These are phyloP conservation scores for Drosophila bocqueti DNA, from an alignment of 1,140 invertebrate species.

Conservation along the genomic window DNA sequence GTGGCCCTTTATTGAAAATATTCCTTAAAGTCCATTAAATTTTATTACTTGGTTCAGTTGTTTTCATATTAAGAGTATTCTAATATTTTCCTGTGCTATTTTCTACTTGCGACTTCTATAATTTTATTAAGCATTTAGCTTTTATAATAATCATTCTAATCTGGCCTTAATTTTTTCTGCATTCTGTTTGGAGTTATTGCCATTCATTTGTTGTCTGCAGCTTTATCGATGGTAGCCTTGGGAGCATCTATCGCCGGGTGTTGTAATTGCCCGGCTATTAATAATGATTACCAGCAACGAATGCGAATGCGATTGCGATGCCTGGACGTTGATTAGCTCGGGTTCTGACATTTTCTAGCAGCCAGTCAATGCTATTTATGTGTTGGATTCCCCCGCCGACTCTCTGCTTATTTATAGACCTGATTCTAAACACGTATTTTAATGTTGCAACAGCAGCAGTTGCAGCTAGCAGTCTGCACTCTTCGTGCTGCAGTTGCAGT, in stretches of 20 bases:
- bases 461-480: constrained; percentile 5
- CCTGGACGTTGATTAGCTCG: constrained; percentile 62
- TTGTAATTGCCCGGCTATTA: constrained; percentile 78
- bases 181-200: constrained; percentile 18
- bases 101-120: not conserved
- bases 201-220: constrained; percentile 24
- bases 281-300: constrained; percentile 73
- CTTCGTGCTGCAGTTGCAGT: constrained; percentile 21
- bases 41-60: no score
- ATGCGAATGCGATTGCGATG: constrained; percentile 42
- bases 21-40: no score
- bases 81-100: no score
- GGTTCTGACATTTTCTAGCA: constrained; percentile 72
- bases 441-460: constrained; percentile 39
- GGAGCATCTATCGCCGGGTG: constrained; percentile 56
- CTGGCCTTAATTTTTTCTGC: constrained; percentile 3
- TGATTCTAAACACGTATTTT: constrained; percentile 70
- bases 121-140: not conserved
- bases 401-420: constrained; percentile 72
- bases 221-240: constrained; percentile 53
- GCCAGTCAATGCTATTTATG: constrained; percentile 75
- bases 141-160: no score
- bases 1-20: no score
- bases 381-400: constrained; percentile 33
- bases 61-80: no score